Conservation (phyloP, 2,888 invertebrate genomes). For the Phrixothrix hirtus region DNA sequence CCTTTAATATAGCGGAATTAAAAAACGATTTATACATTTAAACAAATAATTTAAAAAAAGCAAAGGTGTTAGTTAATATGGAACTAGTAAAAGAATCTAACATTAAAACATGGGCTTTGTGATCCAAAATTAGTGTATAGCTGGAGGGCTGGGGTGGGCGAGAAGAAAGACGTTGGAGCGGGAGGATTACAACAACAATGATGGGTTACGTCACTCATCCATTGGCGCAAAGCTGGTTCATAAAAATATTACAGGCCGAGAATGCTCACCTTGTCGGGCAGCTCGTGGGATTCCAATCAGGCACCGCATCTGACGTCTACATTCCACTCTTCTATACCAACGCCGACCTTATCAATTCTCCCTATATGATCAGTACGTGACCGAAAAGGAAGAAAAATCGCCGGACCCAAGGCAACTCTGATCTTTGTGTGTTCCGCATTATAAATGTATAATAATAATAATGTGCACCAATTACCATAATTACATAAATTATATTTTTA, state of each 20-base stretch:
- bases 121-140: conserved; percentile 31
- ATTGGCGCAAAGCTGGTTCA: conserved; percentile 50
- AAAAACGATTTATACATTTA: too few relatives aligned
- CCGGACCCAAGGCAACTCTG: conserved; percentile 47
- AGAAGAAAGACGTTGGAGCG: conserved; percentile 34
- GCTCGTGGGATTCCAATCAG: conserved; percentile 50
- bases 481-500: conserved; percentile 56
- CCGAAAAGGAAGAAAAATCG: conserved; percentile 47
- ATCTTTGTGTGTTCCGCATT: conserved; percentile 36
- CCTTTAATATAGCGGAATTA: too few relatives aligned
- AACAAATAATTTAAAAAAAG: background rate
- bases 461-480: conserved; percentile 52
- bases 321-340: conserved; percentile 42
- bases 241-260: conserved; percentile 47
- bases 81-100: conserved; percentile 13
- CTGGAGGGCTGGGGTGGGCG: conserved; percentile 43
- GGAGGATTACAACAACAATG: conserved; percentile 49
- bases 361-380: conserved; percentile 42
- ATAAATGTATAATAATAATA: conserved; percentile 36
- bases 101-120: conserved; percentile 21
- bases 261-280: conserved; percentile 37
- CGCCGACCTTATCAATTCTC: conserved; percentile 39
- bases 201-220: conserved; percentile 57
- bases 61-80: conserved; percentile 18
- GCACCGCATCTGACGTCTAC: conserved; percentile 47